Conservation (phyloP, 2,113 vertebrate genomes). For the Pristiophorus japonicus region DNA sequence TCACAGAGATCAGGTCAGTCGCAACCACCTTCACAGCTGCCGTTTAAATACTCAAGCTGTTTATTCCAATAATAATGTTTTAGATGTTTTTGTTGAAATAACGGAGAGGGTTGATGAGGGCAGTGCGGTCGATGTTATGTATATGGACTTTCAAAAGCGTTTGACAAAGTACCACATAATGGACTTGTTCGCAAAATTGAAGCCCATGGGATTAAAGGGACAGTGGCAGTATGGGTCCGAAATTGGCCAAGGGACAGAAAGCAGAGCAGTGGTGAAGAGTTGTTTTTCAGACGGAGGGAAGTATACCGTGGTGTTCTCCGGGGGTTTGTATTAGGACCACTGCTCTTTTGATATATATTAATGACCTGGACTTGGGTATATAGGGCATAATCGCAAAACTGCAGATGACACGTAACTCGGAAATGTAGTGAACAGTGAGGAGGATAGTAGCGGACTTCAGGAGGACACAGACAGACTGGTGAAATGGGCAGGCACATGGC, state of each 20-base stretch:
- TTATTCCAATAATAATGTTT: neutral
- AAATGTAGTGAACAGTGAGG: too few species aligned
- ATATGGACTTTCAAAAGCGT: neutral
- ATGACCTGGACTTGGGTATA: too few species aligned
- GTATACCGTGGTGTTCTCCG: too few species aligned
- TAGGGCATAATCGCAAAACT: too few species aligned
- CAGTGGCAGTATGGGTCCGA: neutral
- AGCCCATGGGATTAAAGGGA: neutral
- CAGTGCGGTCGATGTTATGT: neutral
- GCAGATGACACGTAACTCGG: too few species aligned
- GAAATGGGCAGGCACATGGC: too few species aligned
- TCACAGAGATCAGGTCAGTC: constrained; percentile 84
- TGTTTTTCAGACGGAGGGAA: too few species aligned
- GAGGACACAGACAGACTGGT: too few species aligned
- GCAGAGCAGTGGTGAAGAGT: neutral
- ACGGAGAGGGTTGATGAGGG: neutral
- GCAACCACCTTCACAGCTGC: neutral
- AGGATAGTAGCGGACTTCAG: too few species aligned
- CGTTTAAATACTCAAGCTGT: neutral
- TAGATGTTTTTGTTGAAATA: neutral
- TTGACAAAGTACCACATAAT: neutral
- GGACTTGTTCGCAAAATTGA: neutral
- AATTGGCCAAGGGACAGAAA: neutral
- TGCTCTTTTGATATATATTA: too few species aligned
- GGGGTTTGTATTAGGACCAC: too few species aligned